Base-by-base conservation (phyloP, 2,888 invertebrate species). In the Gymnosoma rotundatum region DNA sequence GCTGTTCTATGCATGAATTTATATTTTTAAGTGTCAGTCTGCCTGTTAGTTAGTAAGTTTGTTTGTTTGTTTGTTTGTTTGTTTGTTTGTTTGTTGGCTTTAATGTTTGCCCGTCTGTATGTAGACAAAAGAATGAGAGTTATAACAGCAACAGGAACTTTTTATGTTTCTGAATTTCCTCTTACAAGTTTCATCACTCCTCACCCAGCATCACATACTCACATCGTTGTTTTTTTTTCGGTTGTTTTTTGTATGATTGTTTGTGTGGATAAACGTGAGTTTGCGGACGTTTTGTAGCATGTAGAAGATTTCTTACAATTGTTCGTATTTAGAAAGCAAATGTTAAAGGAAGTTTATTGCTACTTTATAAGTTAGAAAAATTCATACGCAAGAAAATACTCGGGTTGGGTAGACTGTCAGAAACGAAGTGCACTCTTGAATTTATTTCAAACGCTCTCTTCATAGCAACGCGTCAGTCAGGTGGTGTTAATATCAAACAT, bases 121-220 rank as follows among this genome's bases (percentile, higher is more conserved):
- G 32, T 64, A 67, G 58, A 84, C 81, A 84, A 84, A 64, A 58
- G 75, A 45, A 69, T 63, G 21, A 72, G 75, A 78, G 58, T 45
- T 70, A 69, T 69, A 83, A 80, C 69, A 84, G 83, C 83, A 84
- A 84, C 84, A 84, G 84, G 84, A 84, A 84, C 84, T 64, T 81
- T 81, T 78, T 73, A 78, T 81, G 64, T 70, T 74, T 63, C 61
- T 81, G 73, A 45, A 69, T 84, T 84, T 84, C 80, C 84, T 73
- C 18, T 66, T 61, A 45, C 72, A 60, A 3, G 52, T 42, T 66
- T 20, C 58, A 60, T 12, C 56, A 38, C 36, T 67, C 52, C 18
- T 54, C 42, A 63, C 36, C 9, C n/a, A 63, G 4, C 18, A 5
- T 42, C 38, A 36, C 25, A n/a, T 25, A 63, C 6, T 20, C 56